These are phyloP conservation scores for Steatocranus sp. DNA, from an alignment of 2,797 vertebrate species.

Conservation along the genomic window DNA sequence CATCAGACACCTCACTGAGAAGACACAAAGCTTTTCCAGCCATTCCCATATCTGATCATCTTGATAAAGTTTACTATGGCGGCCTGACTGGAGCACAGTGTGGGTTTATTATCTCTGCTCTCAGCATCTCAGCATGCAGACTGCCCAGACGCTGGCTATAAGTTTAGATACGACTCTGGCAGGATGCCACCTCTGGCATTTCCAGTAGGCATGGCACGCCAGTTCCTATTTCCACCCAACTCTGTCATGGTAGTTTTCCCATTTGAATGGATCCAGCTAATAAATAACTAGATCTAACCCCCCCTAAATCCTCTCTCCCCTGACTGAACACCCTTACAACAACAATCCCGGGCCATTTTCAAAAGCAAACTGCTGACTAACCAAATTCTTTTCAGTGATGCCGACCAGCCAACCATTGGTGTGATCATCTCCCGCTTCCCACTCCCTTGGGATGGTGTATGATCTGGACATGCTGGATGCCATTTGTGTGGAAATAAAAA, in stretches of 20 bases:
- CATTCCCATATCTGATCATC: slow-evolving; percentile 56
- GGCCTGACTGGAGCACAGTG: neutral
- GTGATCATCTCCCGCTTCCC: slow-evolving; percentile 68
- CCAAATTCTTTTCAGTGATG: slow-evolving; percentile 73
- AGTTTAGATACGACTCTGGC: slow-evolving; percentile 61
- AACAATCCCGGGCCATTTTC: slow-evolving; percentile 75
- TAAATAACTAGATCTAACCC: slow-evolving; percentile 80
- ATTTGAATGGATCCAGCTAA: slow-evolving; percentile 76
- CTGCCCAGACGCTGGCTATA: slow-evolving; percentile 12
- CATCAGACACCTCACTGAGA: neutral
- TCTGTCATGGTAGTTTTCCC: slow-evolving; percentile 63
- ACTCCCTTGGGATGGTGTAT: slow-evolving; percentile 52
- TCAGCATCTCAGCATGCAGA: slow-evolving; percentile 38
- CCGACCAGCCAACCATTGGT: slow-evolving; percentile 59
- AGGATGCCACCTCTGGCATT: slow-evolving; percentile 65
- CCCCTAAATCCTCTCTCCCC: slow-evolving; percentile 74
- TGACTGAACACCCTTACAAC: slow-evolving; percentile 73
- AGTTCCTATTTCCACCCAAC: slow-evolving; percentile 74
- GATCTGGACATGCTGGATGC: slow-evolving; percentile 23
- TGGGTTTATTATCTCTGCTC: slow-evolving; percentile 39
- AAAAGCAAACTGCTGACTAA: slow-evolving; percentile 78
- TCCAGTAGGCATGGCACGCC: slow-evolving; percentile 70
- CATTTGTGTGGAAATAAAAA: slow-evolving; percentile 3
- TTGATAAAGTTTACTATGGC: slow-evolving; percentile 34
- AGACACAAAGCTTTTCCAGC: slow-evolving; percentile 32